Percentiles rank a stretch among this genome's conserved stretches.
Evolutionary conservation across 2,113 vertebrate species (phyloP).

Genomic region (Coreoperca whiteheadi): DNA sequence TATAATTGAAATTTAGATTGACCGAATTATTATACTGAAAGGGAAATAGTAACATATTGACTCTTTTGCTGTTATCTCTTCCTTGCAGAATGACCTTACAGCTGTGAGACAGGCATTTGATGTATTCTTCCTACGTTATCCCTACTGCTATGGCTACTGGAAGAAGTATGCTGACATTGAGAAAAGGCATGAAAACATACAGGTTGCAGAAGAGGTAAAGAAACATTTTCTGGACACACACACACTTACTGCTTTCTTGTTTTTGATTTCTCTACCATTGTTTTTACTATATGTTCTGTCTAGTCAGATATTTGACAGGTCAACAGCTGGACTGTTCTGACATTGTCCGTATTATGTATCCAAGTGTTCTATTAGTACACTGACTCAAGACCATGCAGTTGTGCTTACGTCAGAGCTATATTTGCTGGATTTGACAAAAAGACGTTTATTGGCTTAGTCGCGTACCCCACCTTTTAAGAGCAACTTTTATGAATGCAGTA

Average conservation of each 20-base stretch:
- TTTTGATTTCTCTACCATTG: neutral
- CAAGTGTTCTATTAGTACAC: neutral
- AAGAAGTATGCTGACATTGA: conserved; percentile 99
- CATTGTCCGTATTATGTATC: neutral
- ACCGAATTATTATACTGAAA: neutral
- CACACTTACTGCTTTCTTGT: neutral
- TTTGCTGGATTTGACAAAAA: too few species aligned
- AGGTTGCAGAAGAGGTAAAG: conserved; percentile 95
- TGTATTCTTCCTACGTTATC: conserved; percentile 94
- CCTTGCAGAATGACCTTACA: conserved; percentile 88
- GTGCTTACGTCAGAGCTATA: neutral
- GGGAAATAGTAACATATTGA: neutral
- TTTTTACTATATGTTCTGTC: neutral
- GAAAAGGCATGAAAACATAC: conserved; percentile 91
- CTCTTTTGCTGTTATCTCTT: conserved; percentile 19
- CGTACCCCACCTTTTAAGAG: too few species aligned
- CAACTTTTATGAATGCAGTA: neutral
- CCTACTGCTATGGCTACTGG: conserved; percentile 99
- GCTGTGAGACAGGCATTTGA: conserved; percentile 94
- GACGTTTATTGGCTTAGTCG: too few species aligned
- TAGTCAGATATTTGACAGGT: neutral
- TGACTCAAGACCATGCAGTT: neutral
- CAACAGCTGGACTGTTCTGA: neutral
- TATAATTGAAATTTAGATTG: neutral
- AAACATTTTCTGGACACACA: too few species aligned